A percentile compares a stretch with the other conserved stretches of the same genome.
phyloP scores from a whole-genome alignment of 2,888 invertebrate genomes.

The Microplitis manilae region DNA sequence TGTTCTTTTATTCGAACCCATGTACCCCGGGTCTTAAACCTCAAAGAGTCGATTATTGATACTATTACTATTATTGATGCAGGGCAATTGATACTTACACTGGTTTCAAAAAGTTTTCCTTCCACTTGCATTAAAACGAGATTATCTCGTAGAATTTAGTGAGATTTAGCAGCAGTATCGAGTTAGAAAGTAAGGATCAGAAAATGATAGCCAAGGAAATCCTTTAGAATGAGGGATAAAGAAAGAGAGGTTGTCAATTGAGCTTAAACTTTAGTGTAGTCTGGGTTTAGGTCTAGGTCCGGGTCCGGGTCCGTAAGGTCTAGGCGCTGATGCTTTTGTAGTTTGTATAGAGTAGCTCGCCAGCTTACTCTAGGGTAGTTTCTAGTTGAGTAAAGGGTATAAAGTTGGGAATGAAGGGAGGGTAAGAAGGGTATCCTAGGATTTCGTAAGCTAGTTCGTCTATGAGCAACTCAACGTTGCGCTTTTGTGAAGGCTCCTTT shows the following conservation, averaged over 20 bases:
- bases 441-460: not conserved
- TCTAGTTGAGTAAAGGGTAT: not conserved
- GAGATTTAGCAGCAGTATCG: too few relatives aligned
- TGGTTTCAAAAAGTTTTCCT: too few relatives aligned
- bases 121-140: too few relatives aligned
- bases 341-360: not conserved
- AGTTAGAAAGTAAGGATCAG: not conserved
- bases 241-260: too few relatives aligned
- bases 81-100: too few relatives aligned
- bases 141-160: too few relatives aligned
- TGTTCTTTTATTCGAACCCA: too few relatives aligned
- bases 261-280: not conserved
- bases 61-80: too few relatives aligned
- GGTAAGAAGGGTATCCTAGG: not conserved
- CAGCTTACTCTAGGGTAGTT: not conserved
- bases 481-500: conserved; percentile 17
- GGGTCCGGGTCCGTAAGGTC: not conserved
- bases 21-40: too few relatives aligned
- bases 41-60: too few relatives aligned
- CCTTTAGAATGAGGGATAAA: too few relatives aligned
- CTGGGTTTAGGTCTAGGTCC: not conserved
- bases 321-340: not conserved
- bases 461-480: conserved; percentile 2
- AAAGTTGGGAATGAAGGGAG: not conserved
- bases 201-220: not conserved